phyloP scores from a whole-genome alignment of 2,113 vertebrate genomes.

The Anarrhichthys ocellatus region DNA sequence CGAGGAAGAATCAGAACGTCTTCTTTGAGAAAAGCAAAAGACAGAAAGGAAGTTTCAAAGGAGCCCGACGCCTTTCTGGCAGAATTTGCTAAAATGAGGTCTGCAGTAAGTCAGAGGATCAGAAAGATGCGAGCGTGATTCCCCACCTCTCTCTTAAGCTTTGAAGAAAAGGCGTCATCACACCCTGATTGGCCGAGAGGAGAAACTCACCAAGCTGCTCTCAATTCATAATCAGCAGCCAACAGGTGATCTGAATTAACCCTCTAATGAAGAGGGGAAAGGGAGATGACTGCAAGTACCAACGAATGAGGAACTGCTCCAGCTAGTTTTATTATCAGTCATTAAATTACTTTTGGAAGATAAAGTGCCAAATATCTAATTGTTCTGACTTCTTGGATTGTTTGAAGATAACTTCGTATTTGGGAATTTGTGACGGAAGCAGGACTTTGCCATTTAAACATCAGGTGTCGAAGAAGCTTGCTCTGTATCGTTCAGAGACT shows the following conservation, averaged over 20 bases:
- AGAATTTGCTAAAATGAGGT: neutral
- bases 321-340: neutral
- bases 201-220: too few species aligned
- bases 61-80: neutral
- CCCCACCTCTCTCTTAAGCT: neutral
- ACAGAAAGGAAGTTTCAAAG: neutral
- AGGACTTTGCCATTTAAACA: neutral
- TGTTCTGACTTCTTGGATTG: neutral
- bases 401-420: neutral
- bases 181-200: too few species aligned
- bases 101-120: neutral
- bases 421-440: neutral
- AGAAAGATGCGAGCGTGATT: neutral
- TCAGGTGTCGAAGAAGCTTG: neutral
- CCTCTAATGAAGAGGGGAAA: neutral
- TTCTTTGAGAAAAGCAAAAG: neutral
- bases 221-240: neutral
- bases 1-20: neutral
- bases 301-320: too few species aligned
- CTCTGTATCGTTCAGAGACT: neutral
- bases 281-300: neutral
- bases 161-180: too few species aligned
- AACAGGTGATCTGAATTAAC: neutral
- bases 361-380: neutral
- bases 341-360: neutral